Conservation (phyloP, 1,140 invertebrate genomes). For the Chironomus tepperi region DNA sequence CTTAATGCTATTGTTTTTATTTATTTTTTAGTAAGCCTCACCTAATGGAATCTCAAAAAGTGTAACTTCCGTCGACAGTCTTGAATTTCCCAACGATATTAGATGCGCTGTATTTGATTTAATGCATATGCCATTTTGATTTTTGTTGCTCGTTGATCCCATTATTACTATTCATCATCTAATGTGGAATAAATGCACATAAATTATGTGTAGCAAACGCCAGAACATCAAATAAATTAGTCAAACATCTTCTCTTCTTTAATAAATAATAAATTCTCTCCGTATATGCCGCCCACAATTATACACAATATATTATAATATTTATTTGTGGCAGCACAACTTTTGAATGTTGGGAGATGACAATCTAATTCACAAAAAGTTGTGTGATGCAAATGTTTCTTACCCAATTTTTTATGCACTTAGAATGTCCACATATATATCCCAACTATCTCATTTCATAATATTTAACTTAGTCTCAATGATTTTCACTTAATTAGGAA, state of each 20-base stretch:
- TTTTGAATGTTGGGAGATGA: neutral
- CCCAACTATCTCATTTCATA: neutral
- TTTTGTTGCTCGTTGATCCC: neutral
- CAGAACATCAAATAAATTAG: neutral
- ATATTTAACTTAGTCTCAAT: too few species aligned
- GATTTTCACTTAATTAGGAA: too few species aligned
- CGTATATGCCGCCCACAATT: neutral
- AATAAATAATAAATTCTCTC: conserved; percentile 9
- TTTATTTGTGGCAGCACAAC: neutral
- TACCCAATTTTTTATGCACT: neutral
- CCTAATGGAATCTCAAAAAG: conserved; percentile 1
- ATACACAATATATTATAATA: neutral
- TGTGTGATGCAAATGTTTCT: neutral
- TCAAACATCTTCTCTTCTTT: neutral
- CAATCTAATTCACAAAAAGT: neutral
- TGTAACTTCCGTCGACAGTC: neutral
- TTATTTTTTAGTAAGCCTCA: neutral
- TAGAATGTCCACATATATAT: neutral
- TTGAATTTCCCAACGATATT: neutral
- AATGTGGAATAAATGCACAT: neutral
- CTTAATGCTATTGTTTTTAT: neutral
- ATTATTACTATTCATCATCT: neutral
- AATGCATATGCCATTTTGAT: conserved; percentile 18
- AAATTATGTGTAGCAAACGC: neutral
- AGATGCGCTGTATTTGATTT: neutral